phyloP scores from a whole-genome alignment of 2,797 vertebrate species.

The Coracias cyanogaster region DNA sequence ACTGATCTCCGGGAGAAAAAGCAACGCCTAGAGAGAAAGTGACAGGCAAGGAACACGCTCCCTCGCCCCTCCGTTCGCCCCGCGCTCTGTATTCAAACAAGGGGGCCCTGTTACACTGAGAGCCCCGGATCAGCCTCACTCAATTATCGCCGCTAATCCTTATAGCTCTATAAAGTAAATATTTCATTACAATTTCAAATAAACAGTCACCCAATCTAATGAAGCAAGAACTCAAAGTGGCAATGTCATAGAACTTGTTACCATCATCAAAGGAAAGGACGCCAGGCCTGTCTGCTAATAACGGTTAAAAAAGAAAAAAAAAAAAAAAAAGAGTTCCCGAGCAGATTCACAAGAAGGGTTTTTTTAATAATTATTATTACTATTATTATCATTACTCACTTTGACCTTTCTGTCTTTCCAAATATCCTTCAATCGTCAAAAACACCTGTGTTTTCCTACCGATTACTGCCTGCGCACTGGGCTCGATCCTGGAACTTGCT shows the following conservation, averaged over 20 bases:
- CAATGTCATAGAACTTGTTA: slow-evolving; percentile 85
- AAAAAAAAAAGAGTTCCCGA: slow-evolving; percentile 37
- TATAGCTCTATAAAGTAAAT: slow-evolving; percentile 99
- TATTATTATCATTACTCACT: neutral
- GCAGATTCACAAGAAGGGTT: slow-evolving; percentile 49
- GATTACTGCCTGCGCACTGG: neutral
- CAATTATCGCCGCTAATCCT: slow-evolving; percentile 99
- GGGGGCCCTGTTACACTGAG: slow-evolving; percentile 89
- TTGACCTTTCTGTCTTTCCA: slow-evolving; percentile 52
- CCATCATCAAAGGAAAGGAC: slow-evolving; percentile 82
- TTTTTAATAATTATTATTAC: neutral
- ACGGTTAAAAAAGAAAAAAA: slow-evolving; percentile 48
- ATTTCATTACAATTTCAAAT: slow-evolving; percentile 99
- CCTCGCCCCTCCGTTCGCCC: slow-evolving; percentile 90
- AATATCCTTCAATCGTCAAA: slow-evolving; percentile 41
- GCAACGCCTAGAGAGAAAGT: slow-evolving; percentile 98
- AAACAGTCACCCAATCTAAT: slow-evolving; percentile 97
- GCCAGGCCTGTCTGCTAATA: slow-evolving; percentile 76
- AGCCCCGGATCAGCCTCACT: slow-evolving; percentile 91
- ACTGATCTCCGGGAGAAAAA: slow-evolving; percentile 99
- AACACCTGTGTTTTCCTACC: neutral
- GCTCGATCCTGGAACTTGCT: neutral
- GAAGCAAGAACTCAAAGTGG: slow-evolving; percentile 93
- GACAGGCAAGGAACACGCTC: slow-evolving; percentile 95
- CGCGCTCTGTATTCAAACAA: slow-evolving; percentile 96